Evolutionary conservation across 1,140 invertebrate genomes (phyloP).

Genomic region (Trichonephila inaurata): DNA sequence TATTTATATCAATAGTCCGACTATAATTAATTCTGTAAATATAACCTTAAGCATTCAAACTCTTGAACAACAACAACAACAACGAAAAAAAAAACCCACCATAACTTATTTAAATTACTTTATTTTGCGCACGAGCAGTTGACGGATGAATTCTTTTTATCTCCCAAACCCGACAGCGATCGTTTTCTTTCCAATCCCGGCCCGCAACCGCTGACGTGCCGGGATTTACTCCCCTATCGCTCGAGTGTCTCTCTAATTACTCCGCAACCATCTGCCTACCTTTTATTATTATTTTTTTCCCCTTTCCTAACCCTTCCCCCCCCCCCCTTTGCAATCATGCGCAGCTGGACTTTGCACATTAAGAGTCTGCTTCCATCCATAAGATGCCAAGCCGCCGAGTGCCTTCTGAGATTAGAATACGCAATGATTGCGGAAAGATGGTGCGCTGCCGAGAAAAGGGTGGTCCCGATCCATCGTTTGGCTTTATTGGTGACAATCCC

Average conservation of each 20-base stretch:
- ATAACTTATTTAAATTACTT: background rate
- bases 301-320: background rate
- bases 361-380: constrained; percentile 46
- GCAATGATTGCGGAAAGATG: constrained; percentile 56
- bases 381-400: background rate
- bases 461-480: background rate
- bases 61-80: background rate
- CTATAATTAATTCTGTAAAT: background rate
- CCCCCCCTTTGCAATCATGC: background rate
- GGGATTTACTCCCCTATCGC: constrained; percentile 4
- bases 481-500: constrained; percentile 57
- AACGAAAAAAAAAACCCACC: background rate
- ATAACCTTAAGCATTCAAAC: background rate
- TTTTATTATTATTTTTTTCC: background rate
- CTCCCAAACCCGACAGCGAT: background rate
- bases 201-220: background rate
- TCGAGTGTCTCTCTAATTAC: constrained; percentile 4
- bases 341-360: constrained; percentile 49
- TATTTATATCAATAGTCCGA: background rate
- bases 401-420: constrained; percentile 44
- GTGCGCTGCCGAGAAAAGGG: background rate
- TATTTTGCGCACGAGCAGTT: background rate
- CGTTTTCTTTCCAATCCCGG: background rate
- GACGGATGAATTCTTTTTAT: background rate
- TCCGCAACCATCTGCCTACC: background rate